Conservation (phyloP, 2,797 vertebrate genomes). For the Eutrigla gurnardus region DNA sequence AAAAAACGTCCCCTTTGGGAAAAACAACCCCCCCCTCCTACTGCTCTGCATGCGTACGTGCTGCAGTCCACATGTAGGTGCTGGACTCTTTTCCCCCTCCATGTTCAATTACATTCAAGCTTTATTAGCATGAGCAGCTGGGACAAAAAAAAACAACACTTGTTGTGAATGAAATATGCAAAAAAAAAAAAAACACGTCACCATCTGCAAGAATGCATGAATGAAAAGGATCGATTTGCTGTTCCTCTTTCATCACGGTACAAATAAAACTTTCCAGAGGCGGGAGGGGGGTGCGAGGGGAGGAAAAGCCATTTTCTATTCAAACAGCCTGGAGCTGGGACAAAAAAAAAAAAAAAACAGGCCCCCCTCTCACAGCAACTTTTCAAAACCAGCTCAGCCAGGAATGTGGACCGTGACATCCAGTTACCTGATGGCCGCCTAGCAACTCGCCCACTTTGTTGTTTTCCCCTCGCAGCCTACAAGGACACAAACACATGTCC, state of each 20-base stretch:
- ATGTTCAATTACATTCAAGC: neutral
- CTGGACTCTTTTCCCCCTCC: conserved; percentile 5
- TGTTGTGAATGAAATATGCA: no score
- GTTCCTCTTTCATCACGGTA: neutral
- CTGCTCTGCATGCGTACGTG: conserved; percentile 58
- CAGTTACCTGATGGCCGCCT: conserved; percentile 70
- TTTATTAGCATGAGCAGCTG: conserved; percentile 31
- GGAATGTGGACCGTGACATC: conserved; percentile 73
- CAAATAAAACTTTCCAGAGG: neutral
- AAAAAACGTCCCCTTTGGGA: conserved; percentile 23
- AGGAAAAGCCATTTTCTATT: conserved; percentile 55
- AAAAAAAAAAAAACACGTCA: conserved; percentile 23
- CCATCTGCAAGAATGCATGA: neutral
- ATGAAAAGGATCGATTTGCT: neutral
- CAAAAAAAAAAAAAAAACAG: conserved; percentile 50
- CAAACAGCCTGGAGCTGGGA: conserved; percentile 30
- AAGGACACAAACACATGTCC: conserved; percentile 50
- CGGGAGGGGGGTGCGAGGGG: no score
- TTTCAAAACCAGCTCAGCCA: conserved; percentile 53
- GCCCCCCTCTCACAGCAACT: conserved; percentile 48
- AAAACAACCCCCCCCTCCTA: conserved; percentile 5
- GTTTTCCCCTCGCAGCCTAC: conserved; percentile 44
- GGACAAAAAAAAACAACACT: conserved; percentile 36
- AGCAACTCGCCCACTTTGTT: conserved; percentile 68
- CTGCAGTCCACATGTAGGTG: conserved; percentile 62